Evolutionary conservation across 2,888 invertebrate genomes (phyloP), one percentile per base, ranked within the genome.

Genomic region (Lasius fuliginosus): DNA sequence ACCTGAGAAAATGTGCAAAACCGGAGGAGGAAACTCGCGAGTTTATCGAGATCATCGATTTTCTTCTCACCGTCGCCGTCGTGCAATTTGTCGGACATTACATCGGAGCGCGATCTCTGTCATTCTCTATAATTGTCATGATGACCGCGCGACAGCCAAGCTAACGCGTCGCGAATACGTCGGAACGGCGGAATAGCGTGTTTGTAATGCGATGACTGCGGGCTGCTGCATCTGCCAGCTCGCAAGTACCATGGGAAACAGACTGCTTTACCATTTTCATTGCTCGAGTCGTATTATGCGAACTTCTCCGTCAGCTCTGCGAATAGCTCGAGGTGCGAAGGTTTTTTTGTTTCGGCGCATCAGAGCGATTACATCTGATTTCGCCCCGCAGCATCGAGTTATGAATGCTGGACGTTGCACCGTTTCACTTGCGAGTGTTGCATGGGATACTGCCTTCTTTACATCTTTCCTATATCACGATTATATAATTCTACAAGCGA

Each of bases 331-430:
- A 77, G 68, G 53, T 77, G 76, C 18, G 76, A 68, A 12, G 27
- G n/a, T 77, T 77, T 75, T 75, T 81, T 73, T 62, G 46, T 81
- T 84, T 79, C 62, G 65, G 69, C 3, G 68, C 69, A 75, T 84
- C 65, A 46, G 18, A 73, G 40, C 65, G 85, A 81, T 77, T 83
- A 56, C 76, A 65, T 82, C 30, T 79, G 82, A 82, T 76, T 40
- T 74, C 64, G n/a, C 60, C 53, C 62, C 27, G 58, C 77, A 75
- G 73, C 75, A 62, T 77, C 79, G 40, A 76, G 36, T 74, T 76
- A 79, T 64, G 64, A 82, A 68, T 81, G 33, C 79, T 62, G 40
- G 18, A 18, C 11, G 42, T 12, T 46, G 33, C 58, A 27, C 49
- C 69, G 74, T 79, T 84, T 84, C 65, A 40, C 67, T 81, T 53